Conservation (phyloP, 2,888 invertebrate species). For the Deilephila elpenor region DNA sequence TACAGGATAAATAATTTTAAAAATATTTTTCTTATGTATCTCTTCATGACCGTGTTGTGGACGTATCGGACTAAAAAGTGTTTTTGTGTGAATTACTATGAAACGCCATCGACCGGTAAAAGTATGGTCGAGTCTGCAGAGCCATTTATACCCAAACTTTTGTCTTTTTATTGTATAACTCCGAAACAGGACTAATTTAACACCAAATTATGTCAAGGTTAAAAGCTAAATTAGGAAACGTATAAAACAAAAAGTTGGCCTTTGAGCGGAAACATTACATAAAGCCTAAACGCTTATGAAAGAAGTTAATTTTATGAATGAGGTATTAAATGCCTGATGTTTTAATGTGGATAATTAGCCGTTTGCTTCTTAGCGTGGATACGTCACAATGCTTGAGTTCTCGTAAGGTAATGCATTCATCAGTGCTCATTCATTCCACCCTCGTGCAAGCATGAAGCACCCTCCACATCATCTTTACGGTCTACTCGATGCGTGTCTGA, state of each 20-base stretch:
- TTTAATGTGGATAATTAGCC: slow-evolving; percentile 22
- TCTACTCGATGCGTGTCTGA: slow-evolving; percentile 13
- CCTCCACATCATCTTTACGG: slow-evolving; percentile 17
- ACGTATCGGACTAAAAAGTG: too few species aligned
- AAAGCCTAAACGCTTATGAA: slow-evolving; percentile 3
- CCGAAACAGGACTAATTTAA: too few species aligned
- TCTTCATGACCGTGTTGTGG: too few species aligned
- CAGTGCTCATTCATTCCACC: slow-evolving; percentile 29
- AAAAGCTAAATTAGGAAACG: neutral
- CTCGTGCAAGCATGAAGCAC: slow-evolving; percentile 7
- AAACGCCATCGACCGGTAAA: too few species aligned
- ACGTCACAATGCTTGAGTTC: slow-evolving; percentile 18
- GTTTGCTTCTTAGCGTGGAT: slow-evolving; percentile 14
- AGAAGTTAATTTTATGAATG: slow-evolving; percentile 10
- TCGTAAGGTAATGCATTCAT: slow-evolving; percentile 27
- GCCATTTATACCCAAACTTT: too few species aligned
- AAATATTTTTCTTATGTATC: neutral
- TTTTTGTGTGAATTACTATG: too few species aligned
- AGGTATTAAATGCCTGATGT: slow-evolving; percentile 4
- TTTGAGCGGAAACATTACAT: slow-evolving; percentile 3
- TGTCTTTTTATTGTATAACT: too few species aligned
- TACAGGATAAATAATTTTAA: neutral
- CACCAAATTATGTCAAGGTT: too few species aligned
- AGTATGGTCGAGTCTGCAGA: too few species aligned
- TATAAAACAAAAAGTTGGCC: neutral